Conservation (phyloP, 2,797 vertebrate species). For the Micromesistius poutassou region DNA sequence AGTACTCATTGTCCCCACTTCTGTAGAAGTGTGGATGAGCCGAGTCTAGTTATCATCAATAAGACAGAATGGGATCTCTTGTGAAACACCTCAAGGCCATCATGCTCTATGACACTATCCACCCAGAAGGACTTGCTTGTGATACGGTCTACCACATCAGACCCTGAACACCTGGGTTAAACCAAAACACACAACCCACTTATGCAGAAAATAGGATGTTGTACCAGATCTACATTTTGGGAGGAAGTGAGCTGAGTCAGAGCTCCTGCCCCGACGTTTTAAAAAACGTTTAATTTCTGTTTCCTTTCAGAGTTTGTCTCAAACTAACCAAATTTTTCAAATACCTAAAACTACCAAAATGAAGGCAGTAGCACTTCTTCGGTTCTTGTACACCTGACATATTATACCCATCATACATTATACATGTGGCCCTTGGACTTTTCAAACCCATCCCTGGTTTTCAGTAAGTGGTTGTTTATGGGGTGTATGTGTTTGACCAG, state of each 20-base stretch:
- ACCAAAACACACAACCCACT: not conserved
- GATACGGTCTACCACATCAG: not conserved
- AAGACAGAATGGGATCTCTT: not conserved
- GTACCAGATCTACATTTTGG: not conserved
- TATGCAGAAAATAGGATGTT: not conserved
- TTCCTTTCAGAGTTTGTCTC: not conserved
- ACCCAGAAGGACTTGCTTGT: not conserved
- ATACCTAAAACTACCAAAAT: not conserved
- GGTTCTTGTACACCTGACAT: not conserved
- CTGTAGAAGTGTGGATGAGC: not conserved
- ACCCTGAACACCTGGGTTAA: no score
- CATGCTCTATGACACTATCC: not conserved
- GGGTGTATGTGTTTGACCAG: constrained; percentile 18
- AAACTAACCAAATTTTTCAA: not conserved
- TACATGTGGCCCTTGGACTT: not conserved
- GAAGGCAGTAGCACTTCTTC: not conserved
- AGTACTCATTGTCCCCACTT: not conserved
- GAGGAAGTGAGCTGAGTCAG: not conserved
- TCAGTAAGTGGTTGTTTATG: constrained; percentile 1
- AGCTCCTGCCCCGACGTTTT: not conserved
- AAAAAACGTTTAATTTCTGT: not conserved
- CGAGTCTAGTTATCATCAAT: not conserved
- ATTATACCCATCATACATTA: not conserved
- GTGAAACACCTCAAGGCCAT: not conserved
- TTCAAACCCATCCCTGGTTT: not conserved